Conservation (phyloP, 1,140 invertebrate species). For the Bombyx mandarina region DNA sequence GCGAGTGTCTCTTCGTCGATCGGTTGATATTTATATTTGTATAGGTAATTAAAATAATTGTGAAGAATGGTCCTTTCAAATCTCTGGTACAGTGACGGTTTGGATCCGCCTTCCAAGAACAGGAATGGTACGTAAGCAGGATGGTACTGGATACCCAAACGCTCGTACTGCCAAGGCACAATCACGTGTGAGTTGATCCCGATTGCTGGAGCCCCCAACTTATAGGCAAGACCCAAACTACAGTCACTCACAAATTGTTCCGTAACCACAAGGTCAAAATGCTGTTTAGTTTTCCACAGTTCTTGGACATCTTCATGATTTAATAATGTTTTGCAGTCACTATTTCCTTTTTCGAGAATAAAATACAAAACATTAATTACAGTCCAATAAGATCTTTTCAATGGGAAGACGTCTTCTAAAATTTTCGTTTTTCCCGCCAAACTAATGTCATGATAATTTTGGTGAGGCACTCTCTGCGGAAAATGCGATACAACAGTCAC, state of each 20-base stretch:
- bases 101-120: slow-evolving; percentile 67
- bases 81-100: slow-evolving; percentile 67
- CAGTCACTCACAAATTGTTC: slow-evolving; percentile 81
- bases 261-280: slow-evolving; percentile 77
- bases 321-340: slow-evolving; percentile 54
- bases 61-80: slow-evolving; percentile 39
- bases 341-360: slow-evolving; percentile 19
- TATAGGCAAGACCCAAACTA: slow-evolving; percentile 73
- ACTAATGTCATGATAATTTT: slow-evolving; percentile 75
- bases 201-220: slow-evolving; percentile 75
- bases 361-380: slow-evolving; percentile 24
- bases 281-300: slow-evolving; percentile 48
- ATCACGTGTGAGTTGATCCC: slow-evolving; percentile 69
- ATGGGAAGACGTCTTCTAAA: slow-evolving; percentile 28
- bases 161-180: slow-evolving; percentile 73
- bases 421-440: slow-evolving; percentile 42
- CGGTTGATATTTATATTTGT: slow-evolving; percentile 38
- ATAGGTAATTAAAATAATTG: slow-evolving; percentile 31
- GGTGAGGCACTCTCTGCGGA: slow-evolving; percentile 61
- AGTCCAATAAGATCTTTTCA: slow-evolving; percentile 32
- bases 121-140: slow-evolving; percentile 70
- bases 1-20: slow-evolving; percentile 46
- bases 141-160: slow-evolving; percentile 71
- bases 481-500: slow-evolving; percentile 81
- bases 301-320: slow-evolving; percentile 53